Evolutionary conservation across 2,888 invertebrate genomes (phyloP).

Genomic region (Notodonta dromedarius): DNA sequence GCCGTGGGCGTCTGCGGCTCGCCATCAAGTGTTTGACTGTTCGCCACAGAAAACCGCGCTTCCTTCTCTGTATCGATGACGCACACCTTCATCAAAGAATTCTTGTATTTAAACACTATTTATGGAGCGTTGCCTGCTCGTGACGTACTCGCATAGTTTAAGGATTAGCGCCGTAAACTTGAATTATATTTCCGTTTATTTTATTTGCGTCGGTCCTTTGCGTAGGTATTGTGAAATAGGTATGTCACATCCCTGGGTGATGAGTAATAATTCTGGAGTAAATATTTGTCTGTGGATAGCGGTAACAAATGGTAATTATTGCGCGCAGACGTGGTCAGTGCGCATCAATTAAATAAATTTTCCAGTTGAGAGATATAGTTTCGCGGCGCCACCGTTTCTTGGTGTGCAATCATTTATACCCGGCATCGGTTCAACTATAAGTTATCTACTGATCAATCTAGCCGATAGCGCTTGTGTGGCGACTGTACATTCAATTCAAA

Average conservation of each 20-base stretch:
- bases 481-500: conserved; percentile 79
- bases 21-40: conserved; percentile 60
- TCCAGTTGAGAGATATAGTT: conserved; percentile 17
- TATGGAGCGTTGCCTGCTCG: conserved; percentile 53
- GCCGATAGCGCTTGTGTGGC: conserved; percentile 61
- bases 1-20: conserved; percentile 50
- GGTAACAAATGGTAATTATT: conserved; percentile 16
- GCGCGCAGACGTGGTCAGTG: conserved; percentile 14
- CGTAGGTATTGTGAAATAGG: conserved; percentile 29
- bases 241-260: conserved; percentile 3
- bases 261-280: conserved; percentile 12
- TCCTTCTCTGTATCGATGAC: conserved; percentile 64
- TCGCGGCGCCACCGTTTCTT: conserved; percentile 29
- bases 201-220: conserved; percentile 29
- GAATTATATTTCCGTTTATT: conserved; percentile 32
- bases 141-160: conserved; percentile 42
- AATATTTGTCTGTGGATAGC: conserved; percentile 11
- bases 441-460: conserved; percentile 72
- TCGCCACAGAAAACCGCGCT: conserved; percentile 50
- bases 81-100: conserved; percentile 53
- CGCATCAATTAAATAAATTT: conserved; percentile 15
- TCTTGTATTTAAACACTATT: conserved; percentile 61
- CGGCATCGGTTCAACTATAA: conserved; percentile 61
- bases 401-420: conserved; percentile 39
- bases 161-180: conserved; percentile 42